Conservation (phyloP, 2,888 invertebrate genomes). For the Hirtodrosophila trivittata region DNA sequence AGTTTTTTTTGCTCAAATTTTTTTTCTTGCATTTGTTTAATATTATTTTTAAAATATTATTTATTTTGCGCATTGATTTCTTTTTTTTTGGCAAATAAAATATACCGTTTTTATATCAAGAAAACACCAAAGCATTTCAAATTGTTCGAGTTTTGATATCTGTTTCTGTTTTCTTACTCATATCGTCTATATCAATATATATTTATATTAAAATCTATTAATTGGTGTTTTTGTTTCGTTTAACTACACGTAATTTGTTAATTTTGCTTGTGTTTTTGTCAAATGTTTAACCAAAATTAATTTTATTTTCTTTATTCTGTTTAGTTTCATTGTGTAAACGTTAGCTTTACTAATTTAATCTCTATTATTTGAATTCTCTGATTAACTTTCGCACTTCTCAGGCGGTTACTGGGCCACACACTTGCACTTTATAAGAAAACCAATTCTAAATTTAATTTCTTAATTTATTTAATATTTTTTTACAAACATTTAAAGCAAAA, state of each 20-base stretch:
- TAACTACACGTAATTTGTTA: constrained; percentile 54
- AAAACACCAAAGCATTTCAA: constrained; percentile 61
- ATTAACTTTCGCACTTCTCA: constrained; percentile 29
- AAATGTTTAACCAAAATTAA: constrained; percentile 71
- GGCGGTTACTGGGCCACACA: constrained; percentile 61
- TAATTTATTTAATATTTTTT: constrained; percentile 5
- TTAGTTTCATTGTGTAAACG: constrained; percentile 26
- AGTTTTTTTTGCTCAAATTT: constrained; percentile 46
- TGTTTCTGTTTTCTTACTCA: constrained; percentile 29
- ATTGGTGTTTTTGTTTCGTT: constrained; percentile 51
- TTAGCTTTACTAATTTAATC: constrained; percentile 36
- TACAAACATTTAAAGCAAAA: constrained; percentile 10
- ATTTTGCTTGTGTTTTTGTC: constrained; percentile 73
- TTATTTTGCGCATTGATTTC: constrained; percentile 55
- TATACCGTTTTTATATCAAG: constrained; percentile 49
- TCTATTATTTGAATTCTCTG: neutral
- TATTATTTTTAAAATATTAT: constrained; percentile 51
- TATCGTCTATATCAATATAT: constrained; percentile 38
- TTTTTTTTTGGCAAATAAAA: constrained; percentile 71
- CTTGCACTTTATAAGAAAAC: constrained; percentile 6
- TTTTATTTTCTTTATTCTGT: constrained; percentile 34
- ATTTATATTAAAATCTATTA: constrained; percentile 26
- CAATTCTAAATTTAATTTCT: neutral
- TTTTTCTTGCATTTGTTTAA: constrained; percentile 54
- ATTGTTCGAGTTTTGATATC: constrained; percentile 52